Base-by-base conservation (phyloP, 2,888 invertebrate genomes). In the Metalampra italica region DNA sequence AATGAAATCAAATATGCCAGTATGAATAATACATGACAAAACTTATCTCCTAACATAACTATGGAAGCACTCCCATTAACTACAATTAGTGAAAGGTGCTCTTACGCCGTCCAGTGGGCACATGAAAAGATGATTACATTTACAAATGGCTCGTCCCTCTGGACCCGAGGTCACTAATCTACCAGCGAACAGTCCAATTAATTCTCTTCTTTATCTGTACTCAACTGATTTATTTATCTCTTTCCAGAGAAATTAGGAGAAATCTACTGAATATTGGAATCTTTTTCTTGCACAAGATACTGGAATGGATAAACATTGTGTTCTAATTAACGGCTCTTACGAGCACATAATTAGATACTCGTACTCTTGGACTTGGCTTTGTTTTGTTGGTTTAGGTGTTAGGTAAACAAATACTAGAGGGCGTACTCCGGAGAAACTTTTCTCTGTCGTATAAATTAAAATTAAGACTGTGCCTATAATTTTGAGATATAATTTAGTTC, bases 121-220 rank as follows among this genome's bases (percentile, higher is more conserved):
- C 32, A 39, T 46, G 30, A 39, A 39, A 29, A 80, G 78, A 82
- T 81, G 77, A 82, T 82, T 79, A 79, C 68, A 67, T 74, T 82
- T 79, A 80, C 79, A 77, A 82, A 79, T 76, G 71, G 68, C 53
- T 54, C 58, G 62, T 67, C 71, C 76, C 72, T 66, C 50, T 62
- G 60, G 67, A 57, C 57, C 60, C 60, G 58, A 61, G 72, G 70
- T 71, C 69, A 68, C 74, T 78, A 78, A 82, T 80, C 75, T 75
- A 67, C 78, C 68, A 57, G 67, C 68, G 64, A 75, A 77, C 75
- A 30, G 71, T 69, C 69, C 74, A 74, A 78, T 81, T 81, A 79
- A 80, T 79, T 78, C 67, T 71, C 63, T 55, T 62, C 61, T 60
- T 60, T 63, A 70, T 70, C 66, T 68, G 66, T 68, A 62, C 52